Evolutionary conservation across 2,888 invertebrate genomes (phyloP).

Genomic region (Chloroclystis v-ata): DNA sequence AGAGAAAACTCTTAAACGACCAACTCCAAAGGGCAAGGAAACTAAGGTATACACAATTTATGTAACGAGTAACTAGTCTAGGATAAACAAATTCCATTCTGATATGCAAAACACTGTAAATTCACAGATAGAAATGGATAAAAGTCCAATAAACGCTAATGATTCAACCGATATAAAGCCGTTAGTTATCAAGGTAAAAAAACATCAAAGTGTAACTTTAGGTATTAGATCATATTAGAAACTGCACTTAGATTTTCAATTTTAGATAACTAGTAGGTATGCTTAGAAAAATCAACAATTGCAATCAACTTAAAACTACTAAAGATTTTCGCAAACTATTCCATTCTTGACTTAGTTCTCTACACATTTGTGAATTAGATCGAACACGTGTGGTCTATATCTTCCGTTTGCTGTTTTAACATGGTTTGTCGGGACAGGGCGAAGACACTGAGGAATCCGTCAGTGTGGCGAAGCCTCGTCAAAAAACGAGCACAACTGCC

Average conservation of each 20-base stretch:
- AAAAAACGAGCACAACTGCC: conserved; percentile 72
- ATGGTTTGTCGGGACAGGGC: conserved; percentile 54
- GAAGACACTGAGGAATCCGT: conserved; percentile 74
- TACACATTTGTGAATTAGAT: too few relatives aligned
- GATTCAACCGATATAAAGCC: conserved; percentile 46
- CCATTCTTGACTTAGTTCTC: too few relatives aligned
- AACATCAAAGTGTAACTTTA: too few relatives aligned
- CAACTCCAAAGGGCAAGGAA: conserved; percentile 53
- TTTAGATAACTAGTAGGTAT: background rate
- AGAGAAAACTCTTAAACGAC: conserved; percentile 67
- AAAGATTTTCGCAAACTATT: too few relatives aligned
- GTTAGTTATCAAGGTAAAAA: conserved; percentile 54
- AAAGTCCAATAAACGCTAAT: conserved; percentile 41
- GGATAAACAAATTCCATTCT: background rate
- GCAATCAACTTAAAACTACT: too few relatives aligned
- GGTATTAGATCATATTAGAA: too few relatives aligned
- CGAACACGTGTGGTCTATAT: conserved; percentile 1
- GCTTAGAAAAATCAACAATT: too few relatives aligned
- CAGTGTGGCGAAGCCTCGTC: conserved; percentile 67
- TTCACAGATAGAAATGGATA: conserved; percentile 31
- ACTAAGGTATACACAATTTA: conserved; percentile 47
- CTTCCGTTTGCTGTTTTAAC: conserved; percentile 33
- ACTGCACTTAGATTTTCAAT: conserved; percentile 5
- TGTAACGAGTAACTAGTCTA: background rate
- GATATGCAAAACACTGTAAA: conserved; percentile 26